Base-by-base conservation (phyloP, 2,113 vertebrate species). In the Otolemur garnettii region DNA sequence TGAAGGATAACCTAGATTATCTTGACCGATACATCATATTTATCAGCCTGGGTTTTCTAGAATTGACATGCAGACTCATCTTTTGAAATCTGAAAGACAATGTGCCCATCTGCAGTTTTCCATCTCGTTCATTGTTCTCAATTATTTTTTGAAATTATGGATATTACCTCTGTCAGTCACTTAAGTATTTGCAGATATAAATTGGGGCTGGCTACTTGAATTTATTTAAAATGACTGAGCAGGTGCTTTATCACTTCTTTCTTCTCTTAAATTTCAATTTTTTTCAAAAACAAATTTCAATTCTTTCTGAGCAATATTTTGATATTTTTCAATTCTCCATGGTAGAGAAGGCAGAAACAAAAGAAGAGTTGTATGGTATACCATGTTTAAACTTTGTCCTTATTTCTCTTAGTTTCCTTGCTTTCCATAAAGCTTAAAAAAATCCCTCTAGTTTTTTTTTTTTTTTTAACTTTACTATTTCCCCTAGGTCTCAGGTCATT, bases 381-480 rank as follows among this genome's bases (percentile, higher is more conserved):
- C 38, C 12, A n/a, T 24, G 19, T 77, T 71, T 45, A 45, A 90
- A 4, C 38, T 87, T 90, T 66, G 6, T 30, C 18, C 15, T 71
- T 84, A 69, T 91, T 78, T 30, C 17, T 77, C 26, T 78, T 87
- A 60, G 79, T 91, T 33, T 53, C 38, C 13, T 91, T 87, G 57
- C 7, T 72, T 45, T 78, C 60, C 60, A 59, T 68, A 92, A 92
- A 87, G 35, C 8, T 42, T 68, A 19, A 68, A 55, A 66, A 57
- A 71, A 12, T n/a, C 55, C 19, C 42, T 78, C 28, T 83, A 22
- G 21, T 4, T 57, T 92, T 78, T 91, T 62, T 95, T 4, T 57
- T 92, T 78, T 91, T 62, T 95, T 93, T 93, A 72, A 66, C 71
- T 33, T 78, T 0, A 35, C 22, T n/a, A 66, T 94, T 60, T 68